Conservation (phyloP, 2,888 invertebrate genomes). For the Phortica okadai region DNA sequence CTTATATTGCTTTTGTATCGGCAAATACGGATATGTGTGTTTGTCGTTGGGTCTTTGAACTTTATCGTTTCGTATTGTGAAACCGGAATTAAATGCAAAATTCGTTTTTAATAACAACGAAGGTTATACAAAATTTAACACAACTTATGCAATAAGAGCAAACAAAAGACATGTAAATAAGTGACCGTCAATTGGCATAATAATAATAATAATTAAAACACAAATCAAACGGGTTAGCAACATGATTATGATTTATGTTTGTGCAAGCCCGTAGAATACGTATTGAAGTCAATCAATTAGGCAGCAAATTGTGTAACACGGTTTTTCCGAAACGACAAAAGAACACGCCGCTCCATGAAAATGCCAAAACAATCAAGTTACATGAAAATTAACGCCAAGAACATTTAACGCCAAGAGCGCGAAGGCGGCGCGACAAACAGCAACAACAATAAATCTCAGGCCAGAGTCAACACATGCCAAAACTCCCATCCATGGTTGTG, state of each 20-base stretch:
- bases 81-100: conserved; percentile 61
- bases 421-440: conserved; percentile 3
- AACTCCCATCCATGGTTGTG: conserved; percentile 14
- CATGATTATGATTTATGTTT: conserved; percentile 28
- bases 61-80: conserved; percentile 44
- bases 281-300: conserved; percentile 28
- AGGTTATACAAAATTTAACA: neutral
- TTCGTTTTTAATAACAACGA: conserved; percentile 23
- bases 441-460: conserved; percentile 25
- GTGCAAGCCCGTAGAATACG: conserved; percentile 9
- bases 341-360: conserved; percentile 21
- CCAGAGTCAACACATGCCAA: conserved; percentile 20
- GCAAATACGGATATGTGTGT: conserved; percentile 37
- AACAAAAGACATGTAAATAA: neutral
- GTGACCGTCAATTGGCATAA: neutral
- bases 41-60: conserved; percentile 57
- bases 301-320: conserved; percentile 22
- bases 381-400: conserved; percentile 30
- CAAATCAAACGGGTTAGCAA: conserved; percentile 1
- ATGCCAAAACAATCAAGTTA: conserved; percentile 32
- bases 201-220: conserved; percentile 5
- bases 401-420: conserved; percentile 20
- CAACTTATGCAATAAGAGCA: conserved; percentile 20
- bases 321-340: conserved; percentile 1
- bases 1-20: neutral